These are phyloP conservation scores for Steinernema hermaphroditum DNA, from an alignment of 2,888 invertebrate species.

Conservation along the genomic window DNA sequence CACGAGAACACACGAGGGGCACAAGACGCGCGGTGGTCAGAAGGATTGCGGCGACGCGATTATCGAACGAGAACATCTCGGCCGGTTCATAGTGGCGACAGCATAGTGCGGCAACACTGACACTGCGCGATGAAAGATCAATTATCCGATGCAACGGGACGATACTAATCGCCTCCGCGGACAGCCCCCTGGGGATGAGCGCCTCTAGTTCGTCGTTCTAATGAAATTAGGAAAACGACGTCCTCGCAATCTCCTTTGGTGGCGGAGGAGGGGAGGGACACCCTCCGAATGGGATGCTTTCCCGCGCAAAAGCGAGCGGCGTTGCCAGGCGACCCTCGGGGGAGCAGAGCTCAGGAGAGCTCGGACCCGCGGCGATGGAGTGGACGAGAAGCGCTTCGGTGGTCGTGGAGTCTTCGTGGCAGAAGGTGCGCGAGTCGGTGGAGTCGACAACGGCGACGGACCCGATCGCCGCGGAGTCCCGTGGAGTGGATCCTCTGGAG, in stretches of 20 bases:
- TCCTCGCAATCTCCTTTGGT: too few species aligned
- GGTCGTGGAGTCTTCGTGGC: conserved; percentile 1
- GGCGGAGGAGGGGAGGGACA: too few species aligned
- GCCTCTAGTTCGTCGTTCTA: too few species aligned
- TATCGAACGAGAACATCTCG: too few species aligned
- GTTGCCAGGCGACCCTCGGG: not conserved
- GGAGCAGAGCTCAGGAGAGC: not conserved
- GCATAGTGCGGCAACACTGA: too few species aligned
- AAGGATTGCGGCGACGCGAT: too few species aligned
- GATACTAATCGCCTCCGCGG: not conserved
- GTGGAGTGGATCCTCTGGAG: conserved; percentile 14
- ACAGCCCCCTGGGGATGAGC: not conserved
- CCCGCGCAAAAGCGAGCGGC: conserved; percentile 8
- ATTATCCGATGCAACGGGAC: conserved; percentile 1
- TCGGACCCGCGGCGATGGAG: conserved; percentile 20
- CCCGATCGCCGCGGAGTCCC: not conserved
- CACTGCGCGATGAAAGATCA: not conserved
- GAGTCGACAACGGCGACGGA: not conserved
- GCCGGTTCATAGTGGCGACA: too few species aligned
- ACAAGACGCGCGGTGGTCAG: too few species aligned
- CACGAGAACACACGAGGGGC: too few species aligned
- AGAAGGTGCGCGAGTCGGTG: not conserved
- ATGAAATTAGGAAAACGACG: too few species aligned
- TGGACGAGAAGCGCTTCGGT: conserved; percentile 1
- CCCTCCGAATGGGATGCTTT: not conserved